Evolutionary conservation across 1,140 invertebrate species (phyloP).

Genomic region (Pseudomyrmex gracilis): DNA sequence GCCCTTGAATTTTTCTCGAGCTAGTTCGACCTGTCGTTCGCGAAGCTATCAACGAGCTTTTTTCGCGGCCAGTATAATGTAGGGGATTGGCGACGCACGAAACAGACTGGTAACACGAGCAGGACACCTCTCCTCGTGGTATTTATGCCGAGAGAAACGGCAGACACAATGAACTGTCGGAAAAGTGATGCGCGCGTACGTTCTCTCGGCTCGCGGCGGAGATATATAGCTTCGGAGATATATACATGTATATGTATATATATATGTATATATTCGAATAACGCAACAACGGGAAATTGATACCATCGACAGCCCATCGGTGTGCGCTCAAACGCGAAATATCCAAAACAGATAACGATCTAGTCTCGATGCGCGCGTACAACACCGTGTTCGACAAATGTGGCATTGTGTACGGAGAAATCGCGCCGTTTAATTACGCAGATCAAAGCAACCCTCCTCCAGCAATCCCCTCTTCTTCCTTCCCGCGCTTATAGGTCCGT

Average conservation of each 20-base stretch:
- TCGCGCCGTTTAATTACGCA: constrained; percentile 64
- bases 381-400: constrained; percentile 15
- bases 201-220: not conserved
- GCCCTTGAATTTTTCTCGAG: constrained; percentile 49
- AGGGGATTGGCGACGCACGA: not conserved
- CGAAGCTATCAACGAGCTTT: constrained; percentile 2
- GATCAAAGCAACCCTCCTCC: constrained; percentile 53
- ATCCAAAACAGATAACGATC: constrained; percentile 60
- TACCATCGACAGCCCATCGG: constrained; percentile 40
- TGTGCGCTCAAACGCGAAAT: constrained; percentile 49
- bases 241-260: too few relatives aligned
- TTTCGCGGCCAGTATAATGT: not conserved
- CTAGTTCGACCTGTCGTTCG: not conserved
- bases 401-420: constrained; percentile 54
- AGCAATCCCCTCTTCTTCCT: not conserved
- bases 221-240: constrained; percentile 41
- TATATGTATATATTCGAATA: constrained; percentile 1
- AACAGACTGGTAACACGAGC: not conserved
- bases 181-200: not conserved
- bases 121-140: not conserved
- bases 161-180: not conserved
- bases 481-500: constrained; percentile 14
- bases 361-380: not conserved
- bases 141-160: not conserved
- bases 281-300: constrained; percentile 52